A percentile compares a stretch with the other conserved stretches of the same genome.
phyloP scores from a whole-genome alignment of 2,113 vertebrate genomes.

The Sinosuthora webbiana region DNA sequence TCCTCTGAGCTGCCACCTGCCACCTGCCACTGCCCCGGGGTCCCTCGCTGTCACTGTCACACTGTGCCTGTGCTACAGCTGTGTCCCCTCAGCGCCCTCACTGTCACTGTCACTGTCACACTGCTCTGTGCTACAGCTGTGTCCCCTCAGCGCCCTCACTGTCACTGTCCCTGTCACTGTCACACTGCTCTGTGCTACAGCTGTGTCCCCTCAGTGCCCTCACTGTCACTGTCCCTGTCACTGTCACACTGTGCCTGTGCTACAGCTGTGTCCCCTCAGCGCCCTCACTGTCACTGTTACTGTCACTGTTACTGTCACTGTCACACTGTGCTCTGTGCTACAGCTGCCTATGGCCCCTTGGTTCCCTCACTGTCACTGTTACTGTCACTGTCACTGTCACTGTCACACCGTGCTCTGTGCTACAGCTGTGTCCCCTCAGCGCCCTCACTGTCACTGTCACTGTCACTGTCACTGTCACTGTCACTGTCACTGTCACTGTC shows the following conservation, averaged over 20 bases:
- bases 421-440: no score
- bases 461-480: no score
- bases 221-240: background rate
- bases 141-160: background rate
- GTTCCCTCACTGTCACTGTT: background rate
- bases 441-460: no score
- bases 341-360: background rate
- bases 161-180: background rate
- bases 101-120: background rate
- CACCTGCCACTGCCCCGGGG: background rate
- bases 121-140: background rate
- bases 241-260: no score
- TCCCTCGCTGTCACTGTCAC: background rate
- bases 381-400: background rate
- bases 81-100: background rate
- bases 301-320: background rate
- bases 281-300: background rate
- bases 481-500: background rate
- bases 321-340: no score
- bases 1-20: rapidly evolving
- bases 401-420: no score
- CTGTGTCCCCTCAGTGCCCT: no score
- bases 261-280: no score
- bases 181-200: background rate
- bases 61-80: background rate